Percentiles rank a stretch among this genome's conserved stretches.
phyloP scores from a whole-genome alignment of 1,140 invertebrate species.

The Helicoverpa zea region DNA sequence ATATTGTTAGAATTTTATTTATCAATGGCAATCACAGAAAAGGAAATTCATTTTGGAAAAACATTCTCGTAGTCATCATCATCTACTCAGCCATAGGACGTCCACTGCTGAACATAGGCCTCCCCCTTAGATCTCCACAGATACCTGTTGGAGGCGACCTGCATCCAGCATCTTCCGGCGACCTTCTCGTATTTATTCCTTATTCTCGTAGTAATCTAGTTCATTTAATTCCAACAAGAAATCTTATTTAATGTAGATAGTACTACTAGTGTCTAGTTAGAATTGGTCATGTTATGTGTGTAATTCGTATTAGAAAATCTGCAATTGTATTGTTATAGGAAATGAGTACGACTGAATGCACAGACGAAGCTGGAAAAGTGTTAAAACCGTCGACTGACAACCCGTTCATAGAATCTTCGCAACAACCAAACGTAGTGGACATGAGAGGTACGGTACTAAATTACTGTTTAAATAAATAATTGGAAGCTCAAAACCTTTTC shows the following conservation, averaged over 20 bases:
- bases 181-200: too few species aligned
- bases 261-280: background rate
- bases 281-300: background rate
- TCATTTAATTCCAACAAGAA: background rate
- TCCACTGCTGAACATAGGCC: too few species aligned
- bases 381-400: slow-evolving; percentile 94
- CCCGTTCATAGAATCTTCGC: slow-evolving; percentile 95
- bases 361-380: slow-evolving; percentile 93
- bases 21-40: too few species aligned
- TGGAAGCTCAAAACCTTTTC: background rate
- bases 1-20: background rate
- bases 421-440: slow-evolving; percentile 95
- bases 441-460: slow-evolving; percentile 93
- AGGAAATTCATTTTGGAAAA: too few species aligned
- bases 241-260: background rate
- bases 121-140: too few species aligned
- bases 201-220: too few species aligned
- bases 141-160: too few species aligned
- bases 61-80: too few species aligned
- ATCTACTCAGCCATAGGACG: too few species aligned
- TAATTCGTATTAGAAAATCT: background rate
- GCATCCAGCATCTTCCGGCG: too few species aligned
- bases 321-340: slow-evolving; percentile 86
- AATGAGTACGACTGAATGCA: slow-evolving; percentile 89
- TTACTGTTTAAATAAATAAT: background rate